phyloP scores from a whole-genome alignment of 2,888 invertebrate genomes.

The Protophormia terraenovae region DNA sequence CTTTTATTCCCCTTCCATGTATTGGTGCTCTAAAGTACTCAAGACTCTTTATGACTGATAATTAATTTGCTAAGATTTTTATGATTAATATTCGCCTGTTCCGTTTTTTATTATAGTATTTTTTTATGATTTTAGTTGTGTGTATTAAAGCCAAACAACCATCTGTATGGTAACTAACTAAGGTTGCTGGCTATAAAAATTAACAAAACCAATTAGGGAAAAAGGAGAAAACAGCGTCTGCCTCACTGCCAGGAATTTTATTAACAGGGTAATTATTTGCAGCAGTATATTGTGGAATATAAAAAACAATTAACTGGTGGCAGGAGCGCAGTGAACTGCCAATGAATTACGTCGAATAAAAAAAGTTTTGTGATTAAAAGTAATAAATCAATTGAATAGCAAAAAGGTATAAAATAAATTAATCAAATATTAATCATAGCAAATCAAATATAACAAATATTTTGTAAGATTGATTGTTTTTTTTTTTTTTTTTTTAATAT shows the following conservation, averaged over 20 bases:
- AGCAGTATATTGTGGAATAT: neutral
- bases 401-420: neutral
- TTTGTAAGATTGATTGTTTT: neutral
- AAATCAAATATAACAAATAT: neutral
- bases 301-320: neutral
- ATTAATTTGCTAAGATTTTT: conserved; percentile 67
- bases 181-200: conserved; percentile 32
- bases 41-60: conserved; percentile 58
- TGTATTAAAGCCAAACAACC: conserved; percentile 37
- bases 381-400: conserved; percentile 35
- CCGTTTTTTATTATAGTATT: conserved; percentile 6
- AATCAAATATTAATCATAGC: neutral
- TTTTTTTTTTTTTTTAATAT: neutral
- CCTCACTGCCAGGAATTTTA: neutral
- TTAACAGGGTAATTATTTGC: conserved; percentile 19
- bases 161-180: conserved; percentile 50
- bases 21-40: conserved; percentile 41
- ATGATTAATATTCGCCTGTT: conserved; percentile 57
- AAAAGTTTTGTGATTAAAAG: conserved; percentile 33
- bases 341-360: conserved; percentile 8
- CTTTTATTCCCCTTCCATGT: neutral
- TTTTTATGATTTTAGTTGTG: conserved; percentile 10
- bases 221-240: too few species aligned
- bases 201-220: conserved; percentile 34
- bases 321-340: neutral